Conservation (phyloP, 1,140 invertebrate species). For the Mercenaria mercenaria region DNA sequence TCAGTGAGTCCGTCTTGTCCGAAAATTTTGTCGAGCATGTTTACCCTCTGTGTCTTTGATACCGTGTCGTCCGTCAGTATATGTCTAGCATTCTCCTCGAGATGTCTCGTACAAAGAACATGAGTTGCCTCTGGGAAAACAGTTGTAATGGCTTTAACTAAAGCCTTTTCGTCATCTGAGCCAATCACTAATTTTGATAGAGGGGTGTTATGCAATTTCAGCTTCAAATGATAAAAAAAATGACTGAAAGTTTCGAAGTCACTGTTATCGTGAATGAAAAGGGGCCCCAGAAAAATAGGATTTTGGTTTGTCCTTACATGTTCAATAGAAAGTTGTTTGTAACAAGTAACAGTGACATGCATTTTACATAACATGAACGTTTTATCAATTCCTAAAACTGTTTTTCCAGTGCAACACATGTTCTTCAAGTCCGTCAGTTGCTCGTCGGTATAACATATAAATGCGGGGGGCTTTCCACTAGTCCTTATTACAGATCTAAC, state of each 20-base stretch:
- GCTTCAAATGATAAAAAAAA: slow-evolving; percentile 19
- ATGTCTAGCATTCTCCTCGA: slow-evolving; percentile 28
- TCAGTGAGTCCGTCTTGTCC: neutral
- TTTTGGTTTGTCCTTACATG: neutral
- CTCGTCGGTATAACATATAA: slow-evolving; percentile 1
- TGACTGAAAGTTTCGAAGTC: slow-evolving; percentile 45
- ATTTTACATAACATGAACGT: slow-evolving; percentile 50
- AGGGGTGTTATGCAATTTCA: slow-evolving; percentile 27
- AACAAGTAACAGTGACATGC: slow-evolving; percentile 45
- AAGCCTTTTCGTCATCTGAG: slow-evolving; percentile 50
- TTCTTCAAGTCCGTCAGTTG: slow-evolving; percentile 20
- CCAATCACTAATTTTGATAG: slow-evolving; percentile 36
- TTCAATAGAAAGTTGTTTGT: neutral
- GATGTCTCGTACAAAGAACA: slow-evolving; percentile 60
- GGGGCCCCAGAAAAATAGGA: slow-evolving; percentile 13
- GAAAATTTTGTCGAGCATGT: neutral
- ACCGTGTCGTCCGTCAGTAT: slow-evolving; percentile 12
- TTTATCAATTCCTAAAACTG: slow-evolving; percentile 33
- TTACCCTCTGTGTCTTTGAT: neutral
- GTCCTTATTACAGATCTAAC: slow-evolving; percentile 47
- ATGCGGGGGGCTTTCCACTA: neutral
- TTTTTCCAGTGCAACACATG: slow-evolving; percentile 28
- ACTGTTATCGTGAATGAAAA: slow-evolving; percentile 47
- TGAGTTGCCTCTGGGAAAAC: slow-evolving; percentile 59
- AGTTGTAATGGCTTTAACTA: slow-evolving; percentile 57